phyloP scores from a whole-genome alignment of 2,113 vertebrate genomes.

The Acanthochromis polyacanthus region DNA sequence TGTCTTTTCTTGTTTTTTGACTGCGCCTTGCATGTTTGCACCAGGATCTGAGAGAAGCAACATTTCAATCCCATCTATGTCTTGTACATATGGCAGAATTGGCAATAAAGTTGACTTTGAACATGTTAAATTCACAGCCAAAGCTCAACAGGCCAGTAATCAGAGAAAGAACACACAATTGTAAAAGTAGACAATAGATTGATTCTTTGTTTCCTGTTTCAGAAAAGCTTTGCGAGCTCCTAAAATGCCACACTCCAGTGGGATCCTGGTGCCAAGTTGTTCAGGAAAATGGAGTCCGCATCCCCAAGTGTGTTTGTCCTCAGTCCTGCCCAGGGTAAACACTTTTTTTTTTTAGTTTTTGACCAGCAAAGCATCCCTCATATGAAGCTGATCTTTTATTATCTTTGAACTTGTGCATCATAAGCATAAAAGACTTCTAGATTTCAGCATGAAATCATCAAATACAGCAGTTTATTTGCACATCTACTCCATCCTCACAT shows the following conservation, averaged over 20 bases:
- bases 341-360: not conserved
- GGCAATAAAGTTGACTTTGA: too few relatives aligned
- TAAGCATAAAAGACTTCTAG: too few relatives aligned
- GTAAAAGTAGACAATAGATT: not conserved
- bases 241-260: slow-evolving; percentile 81
- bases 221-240: slow-evolving; percentile 81
- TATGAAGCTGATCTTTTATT: too few relatives aligned
- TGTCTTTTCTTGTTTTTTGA: too few relatives aligned
- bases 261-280: slow-evolving; percentile 85
- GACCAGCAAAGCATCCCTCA: not conserved
- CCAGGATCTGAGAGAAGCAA: too few relatives aligned
- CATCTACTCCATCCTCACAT: not conserved
- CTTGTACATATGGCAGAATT: too few relatives aligned
- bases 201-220: slow-evolving; percentile 23
- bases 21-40: too few relatives aligned
- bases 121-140: not conserved
- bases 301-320: slow-evolving; percentile 85
- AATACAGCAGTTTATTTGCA: not conserved
- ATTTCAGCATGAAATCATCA: not conserved
- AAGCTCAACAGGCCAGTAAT: not conserved
- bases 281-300: slow-evolving; percentile 57
- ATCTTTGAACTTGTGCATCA: too few relatives aligned
- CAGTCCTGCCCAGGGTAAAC: slow-evolving; percentile 80
- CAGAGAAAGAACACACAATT: not conserved
- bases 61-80: too few relatives aligned